Evolutionary conservation across 2,888 invertebrate species (phyloP).

Genomic region (Ormyrus pomaceus): DNA sequence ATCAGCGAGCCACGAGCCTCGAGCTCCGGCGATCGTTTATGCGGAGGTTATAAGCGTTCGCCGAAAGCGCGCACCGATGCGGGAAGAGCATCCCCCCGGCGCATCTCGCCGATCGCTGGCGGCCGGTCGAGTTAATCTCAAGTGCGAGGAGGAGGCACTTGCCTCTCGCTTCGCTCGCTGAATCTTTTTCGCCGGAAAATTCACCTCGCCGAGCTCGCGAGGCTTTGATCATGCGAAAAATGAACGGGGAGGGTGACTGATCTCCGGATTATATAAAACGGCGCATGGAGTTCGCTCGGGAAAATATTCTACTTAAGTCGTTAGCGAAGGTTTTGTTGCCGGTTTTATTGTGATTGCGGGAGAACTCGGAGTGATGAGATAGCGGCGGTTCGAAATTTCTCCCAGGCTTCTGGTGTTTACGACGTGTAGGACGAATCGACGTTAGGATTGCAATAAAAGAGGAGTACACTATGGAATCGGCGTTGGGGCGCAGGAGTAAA

Average conservation of each 20-base stretch:
- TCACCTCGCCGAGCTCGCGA: too few relatives aligned
- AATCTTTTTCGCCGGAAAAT: too few relatives aligned
- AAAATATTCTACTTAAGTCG: not conserved
- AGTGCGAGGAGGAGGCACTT: too few relatives aligned
- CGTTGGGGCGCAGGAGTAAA: too few relatives aligned
- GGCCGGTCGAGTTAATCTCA: too few relatives aligned
- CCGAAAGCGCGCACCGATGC: constrained; percentile 13
- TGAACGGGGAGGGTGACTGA: too few relatives aligned
- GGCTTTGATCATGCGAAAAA: too few relatives aligned
- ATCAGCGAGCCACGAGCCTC: constrained; percentile 36
- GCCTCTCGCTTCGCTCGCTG: too few relatives aligned
- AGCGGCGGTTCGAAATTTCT: constrained; percentile 4
- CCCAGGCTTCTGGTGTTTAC: constrained; percentile 9
- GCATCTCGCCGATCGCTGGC: not conserved
- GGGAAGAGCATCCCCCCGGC: not conserved
- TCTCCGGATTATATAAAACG: too few relatives aligned
- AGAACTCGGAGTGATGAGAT: not conserved
- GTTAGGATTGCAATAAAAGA: constrained; percentile 24
- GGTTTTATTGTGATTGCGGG: not conserved
- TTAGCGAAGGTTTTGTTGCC: not conserved
- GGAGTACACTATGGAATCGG: too few relatives aligned
- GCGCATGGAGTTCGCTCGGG: not conserved
- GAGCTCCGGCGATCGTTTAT: not conserved
- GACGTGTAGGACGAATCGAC: constrained; percentile 8
- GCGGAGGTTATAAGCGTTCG: not conserved